A percentile compares a stretch with the other conserved stretches of the same genome.
These are phyloP conservation scores for Vannuccia rotundouncinata DNA, from an alignment of 2,888 invertebrate species.

Conservation along the genomic window DNA sequence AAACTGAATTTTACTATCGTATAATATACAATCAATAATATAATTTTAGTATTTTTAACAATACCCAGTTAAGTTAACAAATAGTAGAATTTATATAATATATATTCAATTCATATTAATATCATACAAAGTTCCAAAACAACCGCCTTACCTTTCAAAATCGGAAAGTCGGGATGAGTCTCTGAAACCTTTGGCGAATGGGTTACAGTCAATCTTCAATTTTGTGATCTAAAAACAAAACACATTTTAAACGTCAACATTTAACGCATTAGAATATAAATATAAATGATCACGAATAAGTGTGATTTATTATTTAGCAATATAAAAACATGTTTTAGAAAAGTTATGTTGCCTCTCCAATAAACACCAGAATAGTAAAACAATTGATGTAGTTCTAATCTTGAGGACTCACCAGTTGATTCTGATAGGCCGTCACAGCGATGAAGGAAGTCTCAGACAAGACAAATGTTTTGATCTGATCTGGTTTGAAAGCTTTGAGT, in stretches of 20 bases:
- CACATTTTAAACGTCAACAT: not conserved
- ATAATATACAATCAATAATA: no score
- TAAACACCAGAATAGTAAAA: no score
- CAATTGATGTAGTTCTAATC: not conserved
- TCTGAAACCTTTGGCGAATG: constrained; percentile 94
- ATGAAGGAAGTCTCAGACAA: constrained; percentile 97
- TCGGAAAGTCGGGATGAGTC: constrained; percentile 90
- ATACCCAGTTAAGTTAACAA: no score
- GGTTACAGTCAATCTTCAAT: constrained; percentile 96
- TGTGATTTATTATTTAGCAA: no score
- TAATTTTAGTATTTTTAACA: no score
- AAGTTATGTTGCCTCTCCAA: not conserved
- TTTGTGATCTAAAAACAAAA: constrained; percentile 73
- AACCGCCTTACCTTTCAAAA: constrained; percentile 75
- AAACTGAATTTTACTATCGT: no score
- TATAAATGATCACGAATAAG: no score
- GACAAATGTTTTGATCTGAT: constrained; percentile 88
- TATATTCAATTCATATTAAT: no score
- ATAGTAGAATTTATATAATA: no score
- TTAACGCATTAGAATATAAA: constrained; percentile 41
- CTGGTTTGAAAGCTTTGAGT: constrained; percentile 64
- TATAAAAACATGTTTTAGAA: not conserved
- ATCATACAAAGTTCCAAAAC: no score
- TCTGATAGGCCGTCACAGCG: constrained; percentile 97
- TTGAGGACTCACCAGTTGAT: constrained; percentile 82